Conservation (phyloP, 30 jellyfish, hydroid and myxozoan species). For the Aurelia sp. region DNA sequence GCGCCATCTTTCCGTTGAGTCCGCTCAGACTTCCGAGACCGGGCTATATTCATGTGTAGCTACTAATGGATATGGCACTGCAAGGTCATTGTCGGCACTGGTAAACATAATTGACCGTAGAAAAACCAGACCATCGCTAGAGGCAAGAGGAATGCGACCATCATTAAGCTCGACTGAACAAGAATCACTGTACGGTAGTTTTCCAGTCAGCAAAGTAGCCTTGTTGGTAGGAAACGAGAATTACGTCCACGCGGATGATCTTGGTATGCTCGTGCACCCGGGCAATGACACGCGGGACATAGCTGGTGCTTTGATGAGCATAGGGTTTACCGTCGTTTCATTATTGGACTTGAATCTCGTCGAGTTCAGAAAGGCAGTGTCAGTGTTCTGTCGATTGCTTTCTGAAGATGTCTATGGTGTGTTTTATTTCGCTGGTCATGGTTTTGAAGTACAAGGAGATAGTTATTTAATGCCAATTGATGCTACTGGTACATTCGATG, state of each 20-base stretch:
- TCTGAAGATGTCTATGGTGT: conserved; percentile 80
- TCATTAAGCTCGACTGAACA: conserved; percentile 10
- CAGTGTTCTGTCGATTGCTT: conserved; percentile 61
- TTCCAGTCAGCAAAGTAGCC: conserved; percentile 87
- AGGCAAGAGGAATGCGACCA: conserved; percentile 42
- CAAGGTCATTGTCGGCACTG: conserved; percentile 61
- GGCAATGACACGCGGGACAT: conserved; percentile 85
- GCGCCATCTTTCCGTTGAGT: conserved; percentile 29
- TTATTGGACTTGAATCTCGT: conserved; percentile 65
- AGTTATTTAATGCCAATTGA: conserved; percentile 90
- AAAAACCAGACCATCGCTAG: conserved; percentile 6
- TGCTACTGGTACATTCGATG: conserved; percentile 75
- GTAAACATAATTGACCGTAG: conserved; percentile 36
- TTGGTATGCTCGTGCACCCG: conserved; percentile 92
- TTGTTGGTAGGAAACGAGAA: conserved; percentile 84
- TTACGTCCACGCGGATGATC: conserved; percentile 57
- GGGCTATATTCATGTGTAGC: conserved; percentile 83
- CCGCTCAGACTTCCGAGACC: conserved; percentile 39
- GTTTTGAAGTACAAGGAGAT: conserved; percentile 90
- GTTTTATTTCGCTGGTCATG: conserved; percentile 95
- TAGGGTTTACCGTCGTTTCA: conserved; percentile 85
- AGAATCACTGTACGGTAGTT: not conserved
- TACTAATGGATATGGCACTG: conserved; percentile 72
- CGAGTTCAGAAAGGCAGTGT: conserved; percentile 80
- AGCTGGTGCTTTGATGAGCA: conserved; percentile 74